Evolutionary conservation across 1,140 invertebrate species (phyloP), one percentile per base, ranked within the genome.

Genomic region (Bombus sibiricus): DNA sequence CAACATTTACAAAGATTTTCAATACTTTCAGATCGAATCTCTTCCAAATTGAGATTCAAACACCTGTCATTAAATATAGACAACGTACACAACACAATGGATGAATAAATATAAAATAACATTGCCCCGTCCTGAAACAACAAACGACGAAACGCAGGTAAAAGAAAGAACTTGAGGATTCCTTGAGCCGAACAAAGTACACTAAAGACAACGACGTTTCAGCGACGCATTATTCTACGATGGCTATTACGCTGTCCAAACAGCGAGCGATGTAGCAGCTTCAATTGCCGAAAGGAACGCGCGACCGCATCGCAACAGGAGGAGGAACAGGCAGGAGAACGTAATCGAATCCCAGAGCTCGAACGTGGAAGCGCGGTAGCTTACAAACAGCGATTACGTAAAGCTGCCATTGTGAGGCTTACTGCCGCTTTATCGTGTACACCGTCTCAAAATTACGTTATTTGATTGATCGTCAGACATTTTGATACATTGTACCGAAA

Each of bases 331-430:
- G 68, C 75, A 66, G 82, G 82, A 85, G 86, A 77, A 72, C 83
- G 89, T 92, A 92, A 92, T 92, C 91, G 91, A 92, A 92, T 92
- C 82, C 80, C 85, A 78, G 79, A 22, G 47, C 41, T 74, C 84
- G 79, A 88, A 86, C 82, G 78, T 88, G 71, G 86, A 90, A 86
- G 86, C 87, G 89, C 88, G 86, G 91, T 89, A 89, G 87, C 87
- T 91, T 91, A 89, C 83, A 76, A 77, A 89, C 85, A 84, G 85
- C 86, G 90, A 92, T 92, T 92, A 92, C 90, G 87, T 86, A 92
- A 92, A 90, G 90, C 83, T 90, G 79, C 85, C 79, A 89, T 90
- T 91, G 83, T 89, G 78, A 73, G 82, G 81, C 78, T 86, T 79
- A 82, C 82, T 84, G 68, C 69, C 62, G 88, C 83, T 66, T 76